Evolutionary conservation across 2,113 vertebrate genomes (phyloP), one percentile per base, ranked within the genome.

Genomic region (Pipra filicauda): DNA sequence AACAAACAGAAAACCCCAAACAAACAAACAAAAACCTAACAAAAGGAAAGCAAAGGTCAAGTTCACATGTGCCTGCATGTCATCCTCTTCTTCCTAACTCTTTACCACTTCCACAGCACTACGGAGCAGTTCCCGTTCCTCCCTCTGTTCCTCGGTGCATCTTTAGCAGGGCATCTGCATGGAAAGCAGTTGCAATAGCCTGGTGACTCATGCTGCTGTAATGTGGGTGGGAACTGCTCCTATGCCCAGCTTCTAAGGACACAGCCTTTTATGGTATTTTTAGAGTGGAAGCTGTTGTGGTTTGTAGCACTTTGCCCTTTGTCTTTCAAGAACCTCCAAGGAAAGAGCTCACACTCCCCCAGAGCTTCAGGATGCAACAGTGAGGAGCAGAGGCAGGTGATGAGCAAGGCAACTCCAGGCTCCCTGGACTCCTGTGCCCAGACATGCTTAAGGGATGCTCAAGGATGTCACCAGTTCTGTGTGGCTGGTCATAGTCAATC

Each of bases 211-310:
- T 17, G 76, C 94, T 35, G 85, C 75, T 97, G 70, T 23, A 95
- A 97, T 97, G 96, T 95, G 96, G 93, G 95, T 94, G 97, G 97
- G 96, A 95, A 65, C 85, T 75, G 92, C 88, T 96, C 84, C 93
- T 73, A 89, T 96, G 95, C 93, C 94, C 94, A 76, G 89, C 64
- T 93, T 71, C 54, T 85, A 82, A 92, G 95, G 95, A 96, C 88
- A 64, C 54, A 82, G 95, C 97, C 97, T 97, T 97, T 97, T 97
- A 97, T 97, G 97, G 97, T 95, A 74, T 95, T 97, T 97, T 95
- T 65, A 93, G 87, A 72, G 69, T 83, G 84, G 85, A 96, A 93
- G 81, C 62, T 52, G 69, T 51, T 78, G 80, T 85, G 61, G 64
- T 91, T 92, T 85, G 73, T 72, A 94, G 74, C 66, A 88, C 76